Base-by-base conservation (phyloP, 2,797 vertebrate species). In the Enteromius anoplus region DNA sequence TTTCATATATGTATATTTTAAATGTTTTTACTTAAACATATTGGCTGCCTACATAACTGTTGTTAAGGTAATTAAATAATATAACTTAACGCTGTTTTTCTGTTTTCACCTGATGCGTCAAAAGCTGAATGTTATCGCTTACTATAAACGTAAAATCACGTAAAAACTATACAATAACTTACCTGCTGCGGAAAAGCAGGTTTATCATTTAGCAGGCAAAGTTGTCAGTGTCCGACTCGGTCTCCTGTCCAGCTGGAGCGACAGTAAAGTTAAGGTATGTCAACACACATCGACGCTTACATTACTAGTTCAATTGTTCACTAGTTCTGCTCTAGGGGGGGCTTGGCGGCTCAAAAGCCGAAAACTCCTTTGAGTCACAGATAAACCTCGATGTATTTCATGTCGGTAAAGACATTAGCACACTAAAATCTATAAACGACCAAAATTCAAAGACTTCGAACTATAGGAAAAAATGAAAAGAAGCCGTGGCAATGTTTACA, bases 311-410 rank as follows among this genome's bases (percentile, higher is more conserved):
- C 9, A 34, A 40, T 14, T 37, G 15, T 49, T 49, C 7, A 6
- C 64, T 4, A 19, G 34, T 42, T 14, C 32, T 72, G 3, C 68
- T 62, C 4, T 12, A 81, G 79, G 79, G 12, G 79, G 79, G 37
- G 79, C 75, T 7, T n/a, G 12, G 55, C 53, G 78, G 47, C 2
- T 71, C 68, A 71, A 11, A 47, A 12, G 19, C 10, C 4, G 2
- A 64, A 77, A 32, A 26, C 23, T 19, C 40, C 1, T 11, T 77
- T 45, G 40, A 64, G 8, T 60, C 3, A 40, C 58, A 47, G 19
- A 32, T 14, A 29, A 14, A 77, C 21, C 32, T 75, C 5, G 2
- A 1, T 3, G 34, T 19, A 19, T 26, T 17, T 7, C 5, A 10
- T 11, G 10, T 26, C 3, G 5, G 21, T 19, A 2, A 17, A 58